These are phyloP conservation scores for Scortum barcoo DNA, from an alignment of 2,113 vertebrate species.

Conservation along the genomic window DNA sequence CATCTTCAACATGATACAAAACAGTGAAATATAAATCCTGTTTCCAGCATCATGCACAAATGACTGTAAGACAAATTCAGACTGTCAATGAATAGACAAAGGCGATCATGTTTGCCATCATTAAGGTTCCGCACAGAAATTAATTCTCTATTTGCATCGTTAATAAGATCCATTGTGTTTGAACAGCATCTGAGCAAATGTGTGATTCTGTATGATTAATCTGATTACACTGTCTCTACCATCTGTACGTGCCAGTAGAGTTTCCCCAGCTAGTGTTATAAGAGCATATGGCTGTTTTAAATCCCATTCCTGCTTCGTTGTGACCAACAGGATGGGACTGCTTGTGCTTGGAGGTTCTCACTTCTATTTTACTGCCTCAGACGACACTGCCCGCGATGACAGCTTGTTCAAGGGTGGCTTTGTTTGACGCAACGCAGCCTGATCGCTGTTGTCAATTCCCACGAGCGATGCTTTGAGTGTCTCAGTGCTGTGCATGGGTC, in stretches of 20 bases:
- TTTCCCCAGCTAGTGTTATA: neutral
- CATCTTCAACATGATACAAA: slow-evolving; percentile 13
- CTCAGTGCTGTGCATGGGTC: slow-evolving; percentile 22
- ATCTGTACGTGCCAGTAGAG: neutral
- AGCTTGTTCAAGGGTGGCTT: slow-evolving; percentile 32
- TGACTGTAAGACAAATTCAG: slow-evolving; percentile 1
- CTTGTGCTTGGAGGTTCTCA: neutral
- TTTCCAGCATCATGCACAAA: neutral
- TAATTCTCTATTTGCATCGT: slow-evolving; percentile 10
- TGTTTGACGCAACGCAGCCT: slow-evolving; percentile 42
- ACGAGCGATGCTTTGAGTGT: slow-evolving; percentile 29
- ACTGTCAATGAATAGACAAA: neutral
- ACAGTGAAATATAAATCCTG: neutral
- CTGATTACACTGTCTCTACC: slow-evolving; percentile 10
- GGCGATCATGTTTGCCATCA: slow-evolving; percentile 25
- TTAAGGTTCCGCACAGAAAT: slow-evolving; percentile 26
- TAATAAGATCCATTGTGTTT: slow-evolving; percentile 21
- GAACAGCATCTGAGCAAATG: slow-evolving; percentile 13
- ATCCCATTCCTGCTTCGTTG: slow-evolving; percentile 5
- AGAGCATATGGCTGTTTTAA: slow-evolving; percentile 2
- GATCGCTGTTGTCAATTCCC: slow-evolving; percentile 53
- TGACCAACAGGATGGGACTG: slow-evolving; percentile 1
- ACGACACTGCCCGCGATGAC: slow-evolving; percentile 13
- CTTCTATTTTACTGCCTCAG: slow-evolving; percentile 16
- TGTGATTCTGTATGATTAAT: slow-evolving; percentile 21